A percentile compares a stretch with the other conserved stretches of the same genome.
phyloP scores from a whole-genome alignment of 2,888 invertebrate genomes.

The Invenusta paracnida region DNA sequence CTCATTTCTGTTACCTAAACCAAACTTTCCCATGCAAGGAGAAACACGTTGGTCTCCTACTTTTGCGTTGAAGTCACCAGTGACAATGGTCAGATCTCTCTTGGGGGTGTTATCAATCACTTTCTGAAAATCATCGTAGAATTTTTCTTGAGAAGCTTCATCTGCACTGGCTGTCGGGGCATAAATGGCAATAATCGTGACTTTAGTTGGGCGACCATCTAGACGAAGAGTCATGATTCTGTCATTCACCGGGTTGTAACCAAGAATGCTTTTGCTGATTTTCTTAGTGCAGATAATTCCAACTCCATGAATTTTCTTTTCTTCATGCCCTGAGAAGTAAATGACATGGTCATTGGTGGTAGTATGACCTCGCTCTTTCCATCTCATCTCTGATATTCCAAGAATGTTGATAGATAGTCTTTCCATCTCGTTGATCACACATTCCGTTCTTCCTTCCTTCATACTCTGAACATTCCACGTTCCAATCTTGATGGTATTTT shows the following conservation, averaged over 20 bases:
- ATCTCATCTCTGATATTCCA: conserved; percentile 29
- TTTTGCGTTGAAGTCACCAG: conserved; percentile 31
- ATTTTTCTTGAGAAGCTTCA: not conserved
- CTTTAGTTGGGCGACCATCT: not conserved
- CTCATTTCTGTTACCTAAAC: not conserved
- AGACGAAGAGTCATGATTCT: conserved; percentile 7
- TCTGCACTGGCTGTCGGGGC: conserved; percentile 28
- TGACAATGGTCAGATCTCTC: not conserved
- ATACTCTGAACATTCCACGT: conserved; percentile 31
- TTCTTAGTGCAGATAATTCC: conserved; percentile 26
- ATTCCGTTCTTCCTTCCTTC: conserved; percentile 8
- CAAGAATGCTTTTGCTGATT: not conserved
- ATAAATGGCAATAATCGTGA: conserved; percentile 22
- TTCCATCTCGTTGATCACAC: conserved; percentile 20
- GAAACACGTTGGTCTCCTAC: not conserved
- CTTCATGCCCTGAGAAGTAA: conserved; percentile 25
- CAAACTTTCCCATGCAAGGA: not conserved
- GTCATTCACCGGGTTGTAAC: not conserved
- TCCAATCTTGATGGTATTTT: conserved; percentile 15
- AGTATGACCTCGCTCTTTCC: conserved; percentile 19
- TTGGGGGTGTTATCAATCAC: conserved; percentile 1
- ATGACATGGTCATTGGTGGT: not conserved
- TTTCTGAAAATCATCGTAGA: conserved; percentile 21
- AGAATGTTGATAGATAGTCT: not conserved
- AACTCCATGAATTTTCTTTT: not conserved